Conservation (phyloP, 2,113 vertebrate genomes). For the Genyomyrus donnyi region DNA sequence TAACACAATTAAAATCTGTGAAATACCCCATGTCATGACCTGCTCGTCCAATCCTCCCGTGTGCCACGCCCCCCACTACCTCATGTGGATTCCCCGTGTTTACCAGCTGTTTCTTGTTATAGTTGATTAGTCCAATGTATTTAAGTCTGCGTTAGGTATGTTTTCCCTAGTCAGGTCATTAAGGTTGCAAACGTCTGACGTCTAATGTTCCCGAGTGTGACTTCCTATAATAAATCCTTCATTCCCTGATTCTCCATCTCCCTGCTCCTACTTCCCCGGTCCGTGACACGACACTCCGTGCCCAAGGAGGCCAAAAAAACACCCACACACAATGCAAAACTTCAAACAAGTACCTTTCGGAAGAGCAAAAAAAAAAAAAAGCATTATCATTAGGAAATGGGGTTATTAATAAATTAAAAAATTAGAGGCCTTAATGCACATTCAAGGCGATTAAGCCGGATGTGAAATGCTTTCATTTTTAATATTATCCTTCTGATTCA, state of each 20-base stretch:
- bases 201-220: no score
- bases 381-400: slow-evolving; percentile 14
- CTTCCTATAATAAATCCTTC: no score
- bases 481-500: not conserved
- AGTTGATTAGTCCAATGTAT: no score
- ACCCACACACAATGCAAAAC: not conserved
- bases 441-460: not conserved
- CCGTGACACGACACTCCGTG: not conserved
- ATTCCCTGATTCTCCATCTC: no score
- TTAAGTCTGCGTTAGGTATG: no score
- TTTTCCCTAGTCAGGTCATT: no score
- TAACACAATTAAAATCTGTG: slow-evolving; percentile 7
- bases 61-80: no score
- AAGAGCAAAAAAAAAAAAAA: not conserved
- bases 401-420: slow-evolving; percentile 2
- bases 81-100: no score
- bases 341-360: not conserved
- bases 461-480: slow-evolving; percentile 2
- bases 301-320: not conserved
- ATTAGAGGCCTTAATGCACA: not conserved
- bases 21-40: not conserved
- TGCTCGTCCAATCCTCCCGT: no score
- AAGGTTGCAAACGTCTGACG: no score
- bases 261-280: no score
- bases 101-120: no score